Conservation (phyloP, 1,140 invertebrate species). For the Calycopis cecrops region DNA sequence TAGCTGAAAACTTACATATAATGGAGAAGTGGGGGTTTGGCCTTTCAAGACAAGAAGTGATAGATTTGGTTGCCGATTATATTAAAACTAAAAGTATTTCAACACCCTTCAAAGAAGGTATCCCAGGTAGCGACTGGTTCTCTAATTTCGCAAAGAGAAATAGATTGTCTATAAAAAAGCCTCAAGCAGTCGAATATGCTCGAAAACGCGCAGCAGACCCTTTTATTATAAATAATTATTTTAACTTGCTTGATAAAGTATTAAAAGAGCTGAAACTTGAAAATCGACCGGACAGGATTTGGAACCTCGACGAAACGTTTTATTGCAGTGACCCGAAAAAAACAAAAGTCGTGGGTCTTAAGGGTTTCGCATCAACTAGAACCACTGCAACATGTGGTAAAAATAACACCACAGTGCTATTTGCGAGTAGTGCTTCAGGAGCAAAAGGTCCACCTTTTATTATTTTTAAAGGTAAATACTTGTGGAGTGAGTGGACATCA, state of each 20-base stretch:
- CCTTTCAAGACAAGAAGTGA: constrained; percentile 37
- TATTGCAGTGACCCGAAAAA: constrained; percentile 34
- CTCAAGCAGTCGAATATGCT: constrained; percentile 46
- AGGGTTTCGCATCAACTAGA: constrained; percentile 17
- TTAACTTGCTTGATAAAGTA: constrained; percentile 30
- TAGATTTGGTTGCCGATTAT: constrained; percentile 36
- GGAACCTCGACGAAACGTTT: constrained; percentile 42
- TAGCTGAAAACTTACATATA: constrained; percentile 28
- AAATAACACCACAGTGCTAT: constrained; percentile 18
- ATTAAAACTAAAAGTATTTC: constrained; percentile 35
- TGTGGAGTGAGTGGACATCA: constrained; percentile 33
- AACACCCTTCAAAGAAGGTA: constrained; percentile 47
- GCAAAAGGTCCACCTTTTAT: constrained; percentile 34
- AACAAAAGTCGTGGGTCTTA: constrained; percentile 37
- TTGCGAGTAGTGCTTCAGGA: constrained; percentile 16
- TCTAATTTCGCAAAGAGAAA: constrained; percentile 40
- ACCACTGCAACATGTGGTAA: constrained; percentile 9
- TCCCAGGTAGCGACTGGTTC: constrained; percentile 56
- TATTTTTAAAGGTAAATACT: constrained; percentile 34
- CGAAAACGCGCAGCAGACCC: constrained; percentile 39
- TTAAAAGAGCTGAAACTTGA: constrained; percentile 28
- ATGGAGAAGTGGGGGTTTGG: constrained; percentile 47
- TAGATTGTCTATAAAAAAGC: constrained; percentile 45
- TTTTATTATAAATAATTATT: constrained; percentile 35
- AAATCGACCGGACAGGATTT: constrained; percentile 31